Percentiles rank a stretch among this genome's conserved stretches.
phyloP scores from a whole-genome alignment of 2,888 invertebrate genomes.

The Tetranychus piercei region DNA sequence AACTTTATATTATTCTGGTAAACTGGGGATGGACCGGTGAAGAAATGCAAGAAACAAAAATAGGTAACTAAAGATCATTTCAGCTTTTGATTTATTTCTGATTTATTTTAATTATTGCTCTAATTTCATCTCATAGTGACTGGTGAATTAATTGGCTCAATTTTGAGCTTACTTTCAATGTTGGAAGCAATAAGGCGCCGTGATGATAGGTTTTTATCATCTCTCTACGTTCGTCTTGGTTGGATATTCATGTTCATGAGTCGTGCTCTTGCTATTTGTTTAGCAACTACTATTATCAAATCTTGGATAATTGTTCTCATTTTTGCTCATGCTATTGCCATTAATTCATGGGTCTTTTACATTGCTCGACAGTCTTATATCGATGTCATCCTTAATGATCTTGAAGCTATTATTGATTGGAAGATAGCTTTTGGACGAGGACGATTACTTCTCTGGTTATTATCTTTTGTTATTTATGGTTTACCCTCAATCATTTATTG shows the following conservation, averaged over 20 bases:
- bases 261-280: neutral
- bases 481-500: neutral
- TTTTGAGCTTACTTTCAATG: neutral
- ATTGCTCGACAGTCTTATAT: neutral
- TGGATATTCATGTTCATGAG: neutral
- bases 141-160: neutral
- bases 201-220: neutral
- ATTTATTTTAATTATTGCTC: neutral
- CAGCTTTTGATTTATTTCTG: neutral
- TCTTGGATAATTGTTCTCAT: neutral
- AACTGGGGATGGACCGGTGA: neutral
- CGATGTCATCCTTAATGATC: neutral
- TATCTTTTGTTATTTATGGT: neutral
- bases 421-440: too few relatives aligned
- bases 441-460: neutral
- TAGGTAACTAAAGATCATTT: neutral
- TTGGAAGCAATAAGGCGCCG: neutral
- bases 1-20: neutral
- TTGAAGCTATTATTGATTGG: neutral
- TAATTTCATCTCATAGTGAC: neutral
- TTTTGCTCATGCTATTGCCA: neutral
- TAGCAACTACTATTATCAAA: neutral
- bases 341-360: neutral
- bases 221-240: neutral
- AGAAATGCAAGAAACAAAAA: neutral